phyloP scores from a whole-genome alignment of 2,888 invertebrate genomes.

The Ypsolopha sequella region DNA sequence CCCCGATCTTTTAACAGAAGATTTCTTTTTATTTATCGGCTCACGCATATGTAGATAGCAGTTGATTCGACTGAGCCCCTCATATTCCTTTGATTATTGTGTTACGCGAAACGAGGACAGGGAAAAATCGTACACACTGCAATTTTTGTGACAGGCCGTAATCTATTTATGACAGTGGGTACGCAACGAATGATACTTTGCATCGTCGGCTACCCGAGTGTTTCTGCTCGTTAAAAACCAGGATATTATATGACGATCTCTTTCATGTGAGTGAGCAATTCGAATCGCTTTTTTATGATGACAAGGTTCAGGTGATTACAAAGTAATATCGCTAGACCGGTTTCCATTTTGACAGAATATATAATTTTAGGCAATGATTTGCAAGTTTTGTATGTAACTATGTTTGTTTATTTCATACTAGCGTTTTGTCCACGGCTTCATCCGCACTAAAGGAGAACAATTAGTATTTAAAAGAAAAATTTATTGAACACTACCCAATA shows the following conservation, averaged over 20 bases:
- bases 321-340: no score
- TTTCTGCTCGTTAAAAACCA: conserved; percentile 42
- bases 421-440: neutral
- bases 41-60: conserved; percentile 43
- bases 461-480: no score
- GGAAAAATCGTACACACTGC: conserved; percentile 43
- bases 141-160: conserved; percentile 53
- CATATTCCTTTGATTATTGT: conserved; percentile 67
- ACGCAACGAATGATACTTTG: conserved; percentile 61
- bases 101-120: conserved; percentile 49
- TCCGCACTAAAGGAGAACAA: neutral
- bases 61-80: conserved; percentile 38
- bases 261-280: conserved; percentile 40
- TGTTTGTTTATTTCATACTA: no score
- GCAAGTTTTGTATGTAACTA: no score
- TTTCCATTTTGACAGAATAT: no score
- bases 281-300: conserved; percentile 29
- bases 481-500: no score
- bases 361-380: no score
- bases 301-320: no score
- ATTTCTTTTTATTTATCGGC: conserved; percentile 45
- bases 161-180: conserved; percentile 60
- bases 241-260: conserved; percentile 27
- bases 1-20: conserved; percentile 6
- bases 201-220: conserved; percentile 46